phyloP scores from a whole-genome alignment of 2,113 vertebrate species.

The Myotis yumanensis region DNA sequence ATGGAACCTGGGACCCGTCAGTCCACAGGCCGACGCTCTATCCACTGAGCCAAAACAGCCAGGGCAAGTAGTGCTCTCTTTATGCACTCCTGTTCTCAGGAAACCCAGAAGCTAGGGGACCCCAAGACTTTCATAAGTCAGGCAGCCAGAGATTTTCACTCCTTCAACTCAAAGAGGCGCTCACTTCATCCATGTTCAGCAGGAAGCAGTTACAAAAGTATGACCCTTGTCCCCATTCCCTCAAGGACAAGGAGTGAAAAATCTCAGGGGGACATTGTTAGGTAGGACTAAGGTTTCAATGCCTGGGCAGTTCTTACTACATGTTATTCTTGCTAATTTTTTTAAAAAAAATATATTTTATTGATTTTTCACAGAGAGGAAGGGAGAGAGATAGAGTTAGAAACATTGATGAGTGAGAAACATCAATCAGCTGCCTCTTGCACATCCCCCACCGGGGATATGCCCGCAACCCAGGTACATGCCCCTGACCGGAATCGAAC shows the following conservation, averaged over 20 bases:
- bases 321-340: background rate
- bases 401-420: too few species aligned
- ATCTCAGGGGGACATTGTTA: background rate
- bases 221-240: background rate
- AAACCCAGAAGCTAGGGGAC: background rate
- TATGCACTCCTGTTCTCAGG: background rate
- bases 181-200: background rate
- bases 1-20: too few species aligned
- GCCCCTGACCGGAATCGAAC: too few species aligned
- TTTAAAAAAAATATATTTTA: too few species aligned
- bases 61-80: background rate
- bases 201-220: background rate
- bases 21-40: too few species aligned
- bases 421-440: too few species aligned
- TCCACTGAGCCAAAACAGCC: too few species aligned
- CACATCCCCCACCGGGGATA: too few species aligned
- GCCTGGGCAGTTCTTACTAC: background rate
- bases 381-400: too few species aligned
- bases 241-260: background rate
- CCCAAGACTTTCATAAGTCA: background rate
- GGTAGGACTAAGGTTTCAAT: background rate
- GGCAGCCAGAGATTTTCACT: background rate
- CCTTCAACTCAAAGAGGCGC: background rate
- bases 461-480: too few species aligned
- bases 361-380: too few species aligned